These are phyloP conservation scores for Steromphala cineraria DNA, from an alignment of 2,888 invertebrate species.

Conservation along the genomic window DNA sequence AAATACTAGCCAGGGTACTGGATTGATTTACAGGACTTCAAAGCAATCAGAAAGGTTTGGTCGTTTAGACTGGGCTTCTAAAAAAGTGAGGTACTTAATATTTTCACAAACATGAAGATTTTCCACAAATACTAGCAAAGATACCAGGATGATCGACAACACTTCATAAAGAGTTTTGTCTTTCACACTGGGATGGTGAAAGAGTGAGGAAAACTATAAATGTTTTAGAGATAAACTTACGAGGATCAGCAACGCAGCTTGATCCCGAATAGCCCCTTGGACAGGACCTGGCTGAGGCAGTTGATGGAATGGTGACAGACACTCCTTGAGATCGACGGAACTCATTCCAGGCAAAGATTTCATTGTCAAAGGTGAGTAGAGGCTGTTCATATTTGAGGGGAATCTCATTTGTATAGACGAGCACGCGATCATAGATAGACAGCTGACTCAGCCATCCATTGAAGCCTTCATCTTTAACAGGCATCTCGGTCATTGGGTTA, in stretches of 20 bases:
- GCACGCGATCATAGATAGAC: slow-evolving; percentile 50
- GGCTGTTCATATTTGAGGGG: slow-evolving; percentile 31
- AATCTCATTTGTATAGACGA: slow-evolving; percentile 49
- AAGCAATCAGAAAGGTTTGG: no score
- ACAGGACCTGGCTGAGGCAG: slow-evolving; percentile 22
- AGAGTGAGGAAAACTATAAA: no score
- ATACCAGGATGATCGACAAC: background rate
- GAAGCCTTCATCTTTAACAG: slow-evolving; percentile 47
- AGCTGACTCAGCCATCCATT: slow-evolving; percentile 62
- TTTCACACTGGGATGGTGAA: no score
- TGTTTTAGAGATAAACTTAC: no score
- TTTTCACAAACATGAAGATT: background rate
- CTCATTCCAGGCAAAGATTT: slow-evolving; percentile 40
- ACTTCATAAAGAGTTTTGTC: no score
- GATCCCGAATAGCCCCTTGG: slow-evolving; percentile 30
- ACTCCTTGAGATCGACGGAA: slow-evolving; percentile 37
- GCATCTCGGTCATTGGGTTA: slow-evolving; percentile 34
- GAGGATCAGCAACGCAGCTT: background rate
- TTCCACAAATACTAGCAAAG: background rate
- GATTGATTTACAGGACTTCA: no score
- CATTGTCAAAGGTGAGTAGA: slow-evolving; percentile 18
- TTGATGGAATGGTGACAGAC: slow-evolving; percentile 28
- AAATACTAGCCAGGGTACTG: background rate
- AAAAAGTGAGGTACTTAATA: no score
- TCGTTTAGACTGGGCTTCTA: no score